Evolutionary conservation across 2,888 invertebrate species (phyloP), one percentile per base, ranked within the genome.

Genomic region (Diaprepes abbreviatus): DNA sequence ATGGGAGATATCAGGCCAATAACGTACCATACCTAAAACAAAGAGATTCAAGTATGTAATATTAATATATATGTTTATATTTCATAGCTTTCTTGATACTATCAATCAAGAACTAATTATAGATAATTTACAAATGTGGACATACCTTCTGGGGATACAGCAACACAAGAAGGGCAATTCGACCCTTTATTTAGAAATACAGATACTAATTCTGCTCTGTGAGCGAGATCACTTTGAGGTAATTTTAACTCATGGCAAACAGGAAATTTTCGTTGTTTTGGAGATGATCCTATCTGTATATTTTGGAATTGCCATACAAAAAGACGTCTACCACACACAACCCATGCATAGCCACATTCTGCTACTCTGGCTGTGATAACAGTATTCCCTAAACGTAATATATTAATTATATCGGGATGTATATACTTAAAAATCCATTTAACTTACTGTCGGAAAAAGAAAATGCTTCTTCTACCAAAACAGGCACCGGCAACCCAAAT

Each of bases 211-310:
- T 95, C 92, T 0, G 97, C 94, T 78, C 93, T 91, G 82, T 97
- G 97, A 0, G 95, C 94, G 12, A 97, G 87, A 83, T 97, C 97
- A 76, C 96, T 96, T 74, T 96, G 94, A 0, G 97, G 97, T 38
- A 97, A 83, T 0, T 93, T 92, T 10, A 97, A 85, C 81, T 97
- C 97, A 35, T 94, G 88, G 75, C 96, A 96, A 45, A 93, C 91
- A 1, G 87, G 88, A 50, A 85, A 79, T 1, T 81, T 76, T 66
- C 85, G 83, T 28, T 85, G 81, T 73, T 86, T 87, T 10, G 88
- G 85, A 5, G 85, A 64, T 4, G 4, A 16, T 4, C 24, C 48
- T 6, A 4, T 1, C 7, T 54, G 45, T 16, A 33, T 38, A 16
- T 88, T 87, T 66, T 89, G 88, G 72, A 90, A 90, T 62, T 92